Evolutionary conservation across 2,888 invertebrate species (phyloP).

Genomic region (Nineta flava): DNA sequence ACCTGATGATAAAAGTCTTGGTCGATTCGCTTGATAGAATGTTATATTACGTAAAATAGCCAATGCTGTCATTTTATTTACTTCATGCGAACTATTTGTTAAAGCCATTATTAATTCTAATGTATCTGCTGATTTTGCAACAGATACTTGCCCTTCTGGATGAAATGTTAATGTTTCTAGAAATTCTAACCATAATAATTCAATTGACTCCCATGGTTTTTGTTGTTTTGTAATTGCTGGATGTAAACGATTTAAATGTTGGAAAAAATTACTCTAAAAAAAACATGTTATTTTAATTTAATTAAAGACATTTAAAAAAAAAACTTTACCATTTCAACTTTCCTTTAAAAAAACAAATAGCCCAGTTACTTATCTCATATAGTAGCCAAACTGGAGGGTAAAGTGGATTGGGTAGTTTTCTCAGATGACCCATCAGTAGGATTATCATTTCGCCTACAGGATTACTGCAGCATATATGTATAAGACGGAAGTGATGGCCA

Average conservation of each 20-base stretch:
- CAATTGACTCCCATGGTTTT: slow-evolving; percentile 35
- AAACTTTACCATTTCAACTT: slow-evolving; percentile 2
- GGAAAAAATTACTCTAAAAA: slow-evolving; percentile 31
- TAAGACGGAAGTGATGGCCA: no score
- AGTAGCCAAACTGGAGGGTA: no score
- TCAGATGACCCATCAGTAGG: no score
- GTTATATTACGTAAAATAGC: slow-evolving; percentile 36
- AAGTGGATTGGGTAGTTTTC: no score
- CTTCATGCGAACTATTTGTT: slow-evolving; percentile 16
- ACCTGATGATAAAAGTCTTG: slow-evolving; percentile 35
- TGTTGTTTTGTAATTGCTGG: slow-evolving; percentile 33
- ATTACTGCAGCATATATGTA: no score
- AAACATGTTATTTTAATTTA: not conserved
- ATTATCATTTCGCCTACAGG: no score
- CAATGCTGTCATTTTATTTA: slow-evolving; percentile 26
- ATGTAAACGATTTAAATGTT: slow-evolving; percentile 31
- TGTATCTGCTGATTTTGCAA: slow-evolving; percentile 29
- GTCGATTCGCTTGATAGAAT: slow-evolving; percentile 34
- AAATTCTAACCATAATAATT: slow-evolving; percentile 35
- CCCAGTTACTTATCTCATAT: not conserved
- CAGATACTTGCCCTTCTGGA: slow-evolving; percentile 34
- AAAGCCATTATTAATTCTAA: slow-evolving; percentile 24
- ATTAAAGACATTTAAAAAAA: not conserved
- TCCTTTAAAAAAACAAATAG: not conserved
- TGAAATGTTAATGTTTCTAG: slow-evolving; percentile 32